phyloP scores from a whole-genome alignment of 1,140 invertebrate genomes.

The Scylla paramamosain region DNA sequence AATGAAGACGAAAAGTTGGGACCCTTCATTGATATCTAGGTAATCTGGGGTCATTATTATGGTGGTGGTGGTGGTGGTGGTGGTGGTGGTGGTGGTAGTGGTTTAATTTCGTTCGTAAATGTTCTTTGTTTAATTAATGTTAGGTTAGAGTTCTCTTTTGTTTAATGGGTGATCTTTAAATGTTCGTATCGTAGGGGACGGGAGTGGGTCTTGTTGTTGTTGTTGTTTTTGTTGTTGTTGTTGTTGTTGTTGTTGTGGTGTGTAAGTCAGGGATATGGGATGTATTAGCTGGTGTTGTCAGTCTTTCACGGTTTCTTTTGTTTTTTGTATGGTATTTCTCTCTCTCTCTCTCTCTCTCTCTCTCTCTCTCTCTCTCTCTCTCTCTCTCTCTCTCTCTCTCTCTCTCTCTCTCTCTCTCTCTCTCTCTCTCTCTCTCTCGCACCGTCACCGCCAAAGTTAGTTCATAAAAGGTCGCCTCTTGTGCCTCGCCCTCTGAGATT shows the following conservation, averaged over 20 bases:
- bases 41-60: not conserved
- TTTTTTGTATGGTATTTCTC: not conserved
- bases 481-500: not conserved
- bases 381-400: not conserved
- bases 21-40: not conserved
- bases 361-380: conserved; percentile 17
- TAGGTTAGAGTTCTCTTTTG: too few species aligned
- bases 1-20: not conserved
- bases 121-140: too few species aligned
- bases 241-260: too few species aligned
- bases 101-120: not conserved
- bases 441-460: not conserved
- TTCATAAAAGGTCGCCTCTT: not conserved
- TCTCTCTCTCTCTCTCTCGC: not conserved
- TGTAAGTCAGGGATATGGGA: too few species aligned
- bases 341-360: conserved; percentile 15
- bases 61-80: not conserved
- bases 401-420: not conserved
- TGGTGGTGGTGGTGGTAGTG: not conserved
- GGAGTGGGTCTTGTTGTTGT: too few species aligned
- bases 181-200: too few species aligned
- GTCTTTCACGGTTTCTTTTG: too few species aligned
- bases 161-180: too few species aligned
- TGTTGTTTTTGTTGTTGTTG: too few species aligned
- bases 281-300: too few species aligned